Percentiles rank a stretch among this genome's conserved stretches.
phyloP scores from a whole-genome alignment of 2,113 vertebrate species.

The Phycodurus eques region DNA sequence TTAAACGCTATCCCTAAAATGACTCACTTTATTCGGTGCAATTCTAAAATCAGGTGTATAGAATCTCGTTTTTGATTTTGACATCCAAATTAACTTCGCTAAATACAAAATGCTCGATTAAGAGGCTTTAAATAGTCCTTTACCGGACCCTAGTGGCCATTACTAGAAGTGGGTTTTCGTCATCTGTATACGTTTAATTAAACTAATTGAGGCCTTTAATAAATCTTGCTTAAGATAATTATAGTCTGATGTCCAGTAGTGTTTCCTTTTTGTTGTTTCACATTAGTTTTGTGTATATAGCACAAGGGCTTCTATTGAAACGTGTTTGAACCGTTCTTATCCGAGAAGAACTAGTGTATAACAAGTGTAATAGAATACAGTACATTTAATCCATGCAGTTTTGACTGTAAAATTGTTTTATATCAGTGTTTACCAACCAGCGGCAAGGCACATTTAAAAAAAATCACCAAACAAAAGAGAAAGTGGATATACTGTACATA shows the following conservation, averaged over 20 bases:
- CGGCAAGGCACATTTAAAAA: no score
- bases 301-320: no score
- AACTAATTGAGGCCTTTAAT: not conserved
- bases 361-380: no score
- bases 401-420: no score
- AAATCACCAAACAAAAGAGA: no score
- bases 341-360: no score
- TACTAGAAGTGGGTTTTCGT: not conserved
- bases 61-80: not conserved
- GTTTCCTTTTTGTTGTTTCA: not conserved
- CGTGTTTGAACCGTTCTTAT: no score
- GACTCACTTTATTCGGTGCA: not conserved
- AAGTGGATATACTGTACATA: no score
- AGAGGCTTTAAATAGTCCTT: not conserved
- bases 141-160: conserved; percentile 25
- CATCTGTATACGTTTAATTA: not conserved
- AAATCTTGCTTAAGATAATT: not conserved
- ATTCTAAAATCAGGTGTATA: not conserved
- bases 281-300: no score
- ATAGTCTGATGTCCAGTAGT: no score
- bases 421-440: no score
- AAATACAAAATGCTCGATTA: conserved; percentile 21
- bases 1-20: not conserved
- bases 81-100: not conserved
- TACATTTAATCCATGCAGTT: no score